Evolutionary conservation across 1,140 invertebrate species (phyloP), one percentile per base, ranked within the genome.

Genomic region (Drosophila sulfurigaster): DNA sequence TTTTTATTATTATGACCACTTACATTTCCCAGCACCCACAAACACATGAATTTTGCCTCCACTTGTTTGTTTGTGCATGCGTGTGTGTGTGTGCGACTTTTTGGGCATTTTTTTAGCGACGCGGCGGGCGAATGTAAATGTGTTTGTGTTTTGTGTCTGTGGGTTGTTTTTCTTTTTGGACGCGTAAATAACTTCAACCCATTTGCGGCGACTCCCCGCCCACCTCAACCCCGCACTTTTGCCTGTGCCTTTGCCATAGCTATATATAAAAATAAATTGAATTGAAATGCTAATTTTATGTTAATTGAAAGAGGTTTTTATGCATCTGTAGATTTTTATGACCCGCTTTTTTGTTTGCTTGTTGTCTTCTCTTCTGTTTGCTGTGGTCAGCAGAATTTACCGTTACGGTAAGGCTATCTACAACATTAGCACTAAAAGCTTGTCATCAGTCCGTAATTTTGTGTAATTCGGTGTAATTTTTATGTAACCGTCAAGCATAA

Each of bases 1-100:
- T 88, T 88, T 88, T 88, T 88, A 88, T 88, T 88, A 88, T 88
- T 88, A 88, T 88, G 85, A 81, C 85, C 85, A 88, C 85, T 88
- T 88, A 88, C 85, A 88, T 85, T 85, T 83, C 60, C 70, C 85
- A 64, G 67, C 80, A 75, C 81, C 71, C 74, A 80, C 56, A 65
- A 38, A 65, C 54, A 60, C 69, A 88, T 88, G 83, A 87, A 87
- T 87, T 88, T 87, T 75, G 20, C 65, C 38, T 41, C 8, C 25
- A 13, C 43, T 48, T 32, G 48, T 4, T 46, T 10, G 10, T 38
- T 0, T n/a, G n/a, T 28, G 1, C 2, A 25, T 4, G 13, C 2
- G 58, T 48, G 38, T 48, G 52, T 51, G 66, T 60, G n/a, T 10
- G 20, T 25, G 20, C 16, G 15, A 57, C 15, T 64, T 48, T 59